Evolutionary conservation across 2,888 invertebrate genomes (phyloP).

Genomic region (Mesochorus sp.): DNA sequence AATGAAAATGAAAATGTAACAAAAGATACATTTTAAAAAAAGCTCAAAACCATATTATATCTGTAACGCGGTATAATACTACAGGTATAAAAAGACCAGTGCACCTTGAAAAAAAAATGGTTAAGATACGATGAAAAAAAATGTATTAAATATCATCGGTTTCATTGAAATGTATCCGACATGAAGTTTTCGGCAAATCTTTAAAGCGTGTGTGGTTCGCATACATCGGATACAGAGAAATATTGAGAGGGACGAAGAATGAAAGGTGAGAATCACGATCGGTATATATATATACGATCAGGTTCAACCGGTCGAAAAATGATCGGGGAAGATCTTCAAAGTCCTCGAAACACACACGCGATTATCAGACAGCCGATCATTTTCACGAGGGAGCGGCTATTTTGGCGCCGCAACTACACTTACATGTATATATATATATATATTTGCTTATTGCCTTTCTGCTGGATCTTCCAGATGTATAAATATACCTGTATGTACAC

Average conservation of each 20-base stretch:
- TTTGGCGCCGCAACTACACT: constrained; percentile 47
- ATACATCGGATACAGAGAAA: background rate
- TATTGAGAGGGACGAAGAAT: background rate
- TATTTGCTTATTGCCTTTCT: constrained; percentile 13
- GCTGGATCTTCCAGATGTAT: background rate
- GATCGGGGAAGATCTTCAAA: constrained; percentile 35
- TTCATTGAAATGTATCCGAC: background rate
- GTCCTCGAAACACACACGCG: constrained; percentile 18
- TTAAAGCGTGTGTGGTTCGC: background rate
- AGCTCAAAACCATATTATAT: no score
- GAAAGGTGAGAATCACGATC: constrained; percentile 38
- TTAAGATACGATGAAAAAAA: background rate
- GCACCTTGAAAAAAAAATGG: background rate
- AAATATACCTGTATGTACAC: constrained; percentile 10
- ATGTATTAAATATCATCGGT: background rate
- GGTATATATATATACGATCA: constrained; percentile 16
- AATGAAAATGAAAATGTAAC: no score
- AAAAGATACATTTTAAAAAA: no score
- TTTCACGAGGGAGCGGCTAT: constrained; percentile 13
- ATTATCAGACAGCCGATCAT: constrained; percentile 52
- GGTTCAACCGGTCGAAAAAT: constrained; percentile 48
- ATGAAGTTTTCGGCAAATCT: background rate
- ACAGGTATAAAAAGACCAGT: no score
- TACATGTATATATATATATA: background rate
- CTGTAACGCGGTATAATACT: no score